phyloP scores from a whole-genome alignment of 2,797 vertebrate species.

The Hydrophis major region DNA sequence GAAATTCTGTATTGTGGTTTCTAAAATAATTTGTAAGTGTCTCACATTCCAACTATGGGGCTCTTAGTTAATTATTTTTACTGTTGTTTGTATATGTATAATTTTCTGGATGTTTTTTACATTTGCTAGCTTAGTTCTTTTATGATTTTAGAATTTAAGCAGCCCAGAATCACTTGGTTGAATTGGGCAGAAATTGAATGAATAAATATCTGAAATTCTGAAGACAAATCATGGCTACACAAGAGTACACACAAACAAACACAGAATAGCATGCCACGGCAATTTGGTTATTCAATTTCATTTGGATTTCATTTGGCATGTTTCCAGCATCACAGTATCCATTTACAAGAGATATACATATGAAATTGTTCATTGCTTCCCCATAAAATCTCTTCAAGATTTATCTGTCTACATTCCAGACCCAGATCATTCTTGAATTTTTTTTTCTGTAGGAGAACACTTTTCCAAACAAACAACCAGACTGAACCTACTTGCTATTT shows the following conservation, averaged over 20 bases:
- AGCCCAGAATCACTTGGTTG: no score
- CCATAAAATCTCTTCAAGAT: neutral
- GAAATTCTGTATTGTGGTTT: constrained; percentile 4
- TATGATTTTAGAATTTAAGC: no score
- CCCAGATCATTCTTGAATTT: neutral
- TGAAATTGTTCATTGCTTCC: neutral
- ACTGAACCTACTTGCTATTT: neutral
- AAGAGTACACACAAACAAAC: neutral
- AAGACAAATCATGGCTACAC: neutral
- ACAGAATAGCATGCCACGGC: neutral
- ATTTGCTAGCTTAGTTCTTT: no score
- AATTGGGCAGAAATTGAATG: no score
- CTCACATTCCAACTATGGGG: neutral
- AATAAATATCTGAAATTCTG: neutral
- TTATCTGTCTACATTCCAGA: neutral
- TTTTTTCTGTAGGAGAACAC: neutral
- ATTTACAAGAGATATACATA: neutral
- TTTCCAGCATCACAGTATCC: neutral
- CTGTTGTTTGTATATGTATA: neutral
- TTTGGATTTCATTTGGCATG: neutral
- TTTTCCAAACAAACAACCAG: neutral
- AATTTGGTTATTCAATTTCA: neutral
- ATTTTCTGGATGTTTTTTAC: no score
- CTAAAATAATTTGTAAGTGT: neutral
- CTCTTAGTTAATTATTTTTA: neutral